Percentiles rank a stretch among this genome's conserved stretches.
phyloP scores from a whole-genome alignment of 2,888 invertebrate genomes.

The Thereva unica region DNA sequence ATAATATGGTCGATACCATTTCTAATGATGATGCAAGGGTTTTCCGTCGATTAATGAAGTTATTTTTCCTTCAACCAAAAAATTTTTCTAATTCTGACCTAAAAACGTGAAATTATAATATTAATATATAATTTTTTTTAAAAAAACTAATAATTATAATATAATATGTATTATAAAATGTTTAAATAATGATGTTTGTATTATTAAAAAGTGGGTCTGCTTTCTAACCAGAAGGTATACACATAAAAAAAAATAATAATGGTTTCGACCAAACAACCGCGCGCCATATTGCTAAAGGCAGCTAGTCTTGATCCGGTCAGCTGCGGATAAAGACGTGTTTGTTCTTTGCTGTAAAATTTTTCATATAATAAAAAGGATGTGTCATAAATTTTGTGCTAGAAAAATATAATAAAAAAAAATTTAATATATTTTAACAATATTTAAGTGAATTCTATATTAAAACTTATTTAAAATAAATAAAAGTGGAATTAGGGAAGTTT shows the following conservation, averaged over 20 bases:
- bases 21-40: slow-evolving; percentile 41
- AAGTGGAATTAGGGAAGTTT: too few relatives aligned
- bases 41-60: slow-evolving; percentile 30
- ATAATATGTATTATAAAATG: too few relatives aligned
- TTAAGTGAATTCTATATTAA: too few relatives aligned
- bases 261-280: slow-evolving; percentile 50
- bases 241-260: slow-evolving; percentile 42
- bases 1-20: slow-evolving; percentile 39
- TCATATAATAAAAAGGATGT: slow-evolving; percentile 42
- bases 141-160: too few relatives aligned
- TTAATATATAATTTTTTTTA: too few relatives aligned
- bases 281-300: slow-evolving; percentile 53
- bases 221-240: slow-evolving; percentile 23
- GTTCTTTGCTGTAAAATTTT: slow-evolving; percentile 38
- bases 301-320: slow-evolving; percentile 66
- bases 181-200: not conserved
- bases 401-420: slow-evolving; percentile 36
- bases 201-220: slow-evolving; percentile 34
- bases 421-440: slow-evolving; percentile 30
- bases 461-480: too few relatives aligned
- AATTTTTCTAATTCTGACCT: not conserved
- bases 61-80: slow-evolving; percentile 1
- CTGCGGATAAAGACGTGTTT: slow-evolving; percentile 60
- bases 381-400: slow-evolving; percentile 40
- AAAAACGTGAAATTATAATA: not conserved